Base-by-base conservation (phyloP, 2,888 invertebrate genomes). In the Prenolepis imparis region DNA sequence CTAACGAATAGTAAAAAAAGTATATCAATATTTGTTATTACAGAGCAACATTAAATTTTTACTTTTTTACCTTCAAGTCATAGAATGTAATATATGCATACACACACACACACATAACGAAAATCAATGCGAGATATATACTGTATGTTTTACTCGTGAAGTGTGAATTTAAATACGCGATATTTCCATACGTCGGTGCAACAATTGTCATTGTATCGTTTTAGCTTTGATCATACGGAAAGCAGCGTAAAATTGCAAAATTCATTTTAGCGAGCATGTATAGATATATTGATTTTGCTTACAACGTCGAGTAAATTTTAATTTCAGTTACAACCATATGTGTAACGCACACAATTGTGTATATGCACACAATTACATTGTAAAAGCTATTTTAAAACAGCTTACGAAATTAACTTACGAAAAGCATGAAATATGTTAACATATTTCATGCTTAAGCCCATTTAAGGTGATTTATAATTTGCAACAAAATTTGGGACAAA, bases 211-310 rank as follows among this genome's bases (percentile, higher is more conserved):
- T 1, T 21, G 15, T 12, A 74, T 32, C 21, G n/a, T 36, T 63
- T 74, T n/a, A 63, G 15, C 12, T 73, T 75, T 64, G 8, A 75
- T 39, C 21, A 21, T 24, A 15, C 15, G 18, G 8, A 39, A 12
- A 24, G 8, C 36, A 39, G 18, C 8, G 15, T 28, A 12, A 73
- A 77, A 39, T n/a, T n/a, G 67, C n/a, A 41, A 24, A 36, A 28
- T 66, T 77, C n/a, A 77, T 55, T 64, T 77, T 28, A 67, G 0
- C 55, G 24, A 55, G 66, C 5, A n/a, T n/a, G 18, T 39, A 5
- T 36, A 36, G 36, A 36, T 36, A 8, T 24, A 15, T 12, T 12
- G 15, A 64, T 28, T 67, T 77, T 41, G 36, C 52, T 12, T 39
- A 36, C 48, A 61, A 32, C 8, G 21, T 63, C 3, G 15, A 5